Conservation (phyloP, 1,140 invertebrate species). For the Conopomorpha cramerella region DNA sequence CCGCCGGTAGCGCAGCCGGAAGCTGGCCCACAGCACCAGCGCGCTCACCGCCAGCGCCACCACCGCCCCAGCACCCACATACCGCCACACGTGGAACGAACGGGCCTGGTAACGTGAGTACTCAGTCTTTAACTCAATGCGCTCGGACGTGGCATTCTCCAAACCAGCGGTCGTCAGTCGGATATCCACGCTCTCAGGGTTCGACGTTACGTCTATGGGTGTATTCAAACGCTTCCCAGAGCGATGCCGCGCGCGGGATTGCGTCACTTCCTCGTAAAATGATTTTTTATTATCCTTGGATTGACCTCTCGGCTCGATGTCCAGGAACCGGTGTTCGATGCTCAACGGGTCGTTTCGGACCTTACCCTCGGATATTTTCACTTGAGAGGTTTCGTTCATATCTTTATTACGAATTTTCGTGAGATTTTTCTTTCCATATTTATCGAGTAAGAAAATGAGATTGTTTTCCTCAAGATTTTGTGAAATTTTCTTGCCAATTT, state of each 20-base stretch:
- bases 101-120: constrained; percentile 34
- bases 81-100: constrained; percentile 28
- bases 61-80: constrained; percentile 33
- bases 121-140: constrained; percentile 31
- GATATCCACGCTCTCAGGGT: background rate
- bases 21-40: constrained; percentile 53
- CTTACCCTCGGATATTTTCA: too few relatives aligned
- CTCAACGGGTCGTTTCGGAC: too few relatives aligned
- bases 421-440: too few relatives aligned
- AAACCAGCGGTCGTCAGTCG: constrained; percentile 5
- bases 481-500: too few relatives aligned
- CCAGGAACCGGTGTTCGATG: background rate
- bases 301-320: background rate
- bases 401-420: too few relatives aligned
- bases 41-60: constrained; percentile 28
- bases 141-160: constrained; percentile 12
- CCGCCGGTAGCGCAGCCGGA: constrained; percentile 38
- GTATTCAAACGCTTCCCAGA: constrained; percentile 37
- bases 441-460: too few relatives aligned
- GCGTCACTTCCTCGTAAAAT: background rate
- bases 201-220: constrained; percentile 11
- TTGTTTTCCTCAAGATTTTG: too few relatives aligned
- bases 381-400: too few relatives aligned
- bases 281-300: background rate
- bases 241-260: background rate